Conservation (phyloP, 2,888 invertebrate genomes). For the Gasteruption jaculator region DNA sequence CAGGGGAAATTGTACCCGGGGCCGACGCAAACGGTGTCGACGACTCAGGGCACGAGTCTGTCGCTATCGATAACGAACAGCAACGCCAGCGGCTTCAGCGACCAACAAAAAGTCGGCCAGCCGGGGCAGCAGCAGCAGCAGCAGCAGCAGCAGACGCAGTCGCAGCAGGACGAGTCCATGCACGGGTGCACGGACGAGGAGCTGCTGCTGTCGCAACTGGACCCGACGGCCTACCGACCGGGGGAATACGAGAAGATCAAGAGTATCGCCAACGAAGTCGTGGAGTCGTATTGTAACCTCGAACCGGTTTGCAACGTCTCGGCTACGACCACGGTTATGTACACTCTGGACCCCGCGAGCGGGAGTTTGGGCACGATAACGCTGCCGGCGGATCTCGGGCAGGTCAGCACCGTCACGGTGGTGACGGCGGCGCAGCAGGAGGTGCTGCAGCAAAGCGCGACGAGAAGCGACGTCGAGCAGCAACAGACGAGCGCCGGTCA, state of each 20-base stretch:
- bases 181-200: slow-evolving; percentile 64
- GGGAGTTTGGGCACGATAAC: slow-evolving; percentile 48
- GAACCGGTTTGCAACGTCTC: slow-evolving; percentile 54
- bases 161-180: slow-evolving; percentile 59
- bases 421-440: slow-evolving; percentile 44
- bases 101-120: too few species aligned
- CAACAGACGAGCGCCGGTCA: slow-evolving; percentile 51
- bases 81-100: slow-evolving; percentile 34
- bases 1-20: slow-evolving; percentile 66
- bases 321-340: slow-evolving; percentile 49
- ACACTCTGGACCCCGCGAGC: slow-evolving; percentile 46
- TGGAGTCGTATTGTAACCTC: slow-evolving; percentile 70
- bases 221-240: slow-evolving; percentile 60
- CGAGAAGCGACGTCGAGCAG: slow-evolving; percentile 51
- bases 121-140: slow-evolving; percentile 29
- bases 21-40: slow-evolving; percentile 33
- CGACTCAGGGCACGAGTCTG: slow-evolving; percentile 48
- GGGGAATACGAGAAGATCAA: slow-evolving; percentile 84
- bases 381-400: slow-evolving; percentile 44
- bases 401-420: slow-evolving; percentile 47
- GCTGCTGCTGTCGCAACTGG: slow-evolving; percentile 64
- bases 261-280: slow-evolving; percentile 77
- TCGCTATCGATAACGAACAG: slow-evolving; percentile 33
- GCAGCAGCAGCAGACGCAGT: slow-evolving; percentile 33
- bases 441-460: slow-evolving; percentile 38